Evolutionary conservation across 1,140 invertebrate species (phyloP), one percentile per base, ranked within the genome.

Genomic region (Heliconius himera): DNA sequence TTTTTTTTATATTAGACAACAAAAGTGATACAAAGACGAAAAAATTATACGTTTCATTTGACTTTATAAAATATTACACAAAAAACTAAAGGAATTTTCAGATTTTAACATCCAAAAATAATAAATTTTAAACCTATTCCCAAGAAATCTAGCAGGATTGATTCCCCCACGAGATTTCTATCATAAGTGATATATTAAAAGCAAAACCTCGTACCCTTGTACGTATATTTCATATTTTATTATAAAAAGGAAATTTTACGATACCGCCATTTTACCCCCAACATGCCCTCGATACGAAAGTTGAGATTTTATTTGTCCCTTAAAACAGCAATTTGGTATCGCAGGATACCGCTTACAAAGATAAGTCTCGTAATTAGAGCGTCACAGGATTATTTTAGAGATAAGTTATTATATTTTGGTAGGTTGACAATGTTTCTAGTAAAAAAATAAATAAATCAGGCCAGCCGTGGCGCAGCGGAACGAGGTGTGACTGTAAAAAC

Each of bases 131-230:
- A 26, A 22, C 22, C 60, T 66, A 29, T 66, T 29, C 60, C 13
- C 11, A 26, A 29, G 22, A 66, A 66, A 66, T 26, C 60, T 66
- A 66, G 22, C 26, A 66, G n/a, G 26, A 66, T 66, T 26, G 26
- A 66, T 66, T 66, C 29, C 13, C 60, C 60, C 60, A 66, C 5
- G 60, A 66, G 60, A 66, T 13, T 26, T 66, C 60, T 66, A 11
- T 29, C 1, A 29, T 29, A 66, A 66, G 22, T 66, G 13, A 66
- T 66, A 66, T 29, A 66, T 74, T 70, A 78, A 78, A 73, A 81
- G 80, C 76, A 81, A 78, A 77, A 70, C 60, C 80, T 74, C 77
- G 80, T 80, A 60, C 49, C 75, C 22, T 29, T 49, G 70, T 66
- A 74, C 22, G 26, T 71, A 22, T 38, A 73, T 54, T n/a, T 26